Evolutionary conservation across 2,797 vertebrate species (phyloP), one percentile per base, ranked within the genome.

Genomic region (Moxostoma hubbsi): DNA sequence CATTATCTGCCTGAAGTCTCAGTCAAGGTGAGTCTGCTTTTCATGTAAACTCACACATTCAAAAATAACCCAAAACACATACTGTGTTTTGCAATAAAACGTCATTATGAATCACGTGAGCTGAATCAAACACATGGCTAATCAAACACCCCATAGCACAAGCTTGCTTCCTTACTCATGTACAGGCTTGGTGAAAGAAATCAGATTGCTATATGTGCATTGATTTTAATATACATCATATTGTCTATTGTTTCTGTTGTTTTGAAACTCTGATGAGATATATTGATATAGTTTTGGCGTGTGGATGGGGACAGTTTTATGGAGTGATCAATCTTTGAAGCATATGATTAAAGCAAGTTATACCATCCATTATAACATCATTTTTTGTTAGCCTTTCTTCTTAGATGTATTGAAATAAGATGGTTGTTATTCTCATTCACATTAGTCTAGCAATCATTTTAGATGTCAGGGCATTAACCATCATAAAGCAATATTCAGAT

Each of bases 1-100:
- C 95, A 96, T 84, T 97, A 96, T 87, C 92, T 97, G 77, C 95
- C 95, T 5, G 95, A 96, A 89, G 95, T 93, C 0, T 96, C 96
- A 1, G 94, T 96, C 81, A 96, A 97, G 94, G 95, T 95, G 75
- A 86, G 90, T 77, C 9, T 46, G 62, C 43, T 72, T 53, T 45
- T 15, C 7, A 11, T 45, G 16, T 15, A 73, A 11, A 62, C n/a
- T 36, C 18, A 18, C 43, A 71, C 53, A 58, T 4, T 36, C 36
- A 46, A 80, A 45, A 66, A 16, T 7, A 13, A 15, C 49, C 8
- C 10, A 5, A 65, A 65, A 65, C 63, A 47, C 36, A 36, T 36
- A 3, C 36, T 36, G 36, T 36, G 4, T 36, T 36, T 36, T 4
- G 3, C 36, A 36, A 36, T 36, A 36, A 36, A 36, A 36, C 47